phyloP scores from a whole-genome alignment of 1,140 invertebrate genomes.

The Nomia melanderi region DNA sequence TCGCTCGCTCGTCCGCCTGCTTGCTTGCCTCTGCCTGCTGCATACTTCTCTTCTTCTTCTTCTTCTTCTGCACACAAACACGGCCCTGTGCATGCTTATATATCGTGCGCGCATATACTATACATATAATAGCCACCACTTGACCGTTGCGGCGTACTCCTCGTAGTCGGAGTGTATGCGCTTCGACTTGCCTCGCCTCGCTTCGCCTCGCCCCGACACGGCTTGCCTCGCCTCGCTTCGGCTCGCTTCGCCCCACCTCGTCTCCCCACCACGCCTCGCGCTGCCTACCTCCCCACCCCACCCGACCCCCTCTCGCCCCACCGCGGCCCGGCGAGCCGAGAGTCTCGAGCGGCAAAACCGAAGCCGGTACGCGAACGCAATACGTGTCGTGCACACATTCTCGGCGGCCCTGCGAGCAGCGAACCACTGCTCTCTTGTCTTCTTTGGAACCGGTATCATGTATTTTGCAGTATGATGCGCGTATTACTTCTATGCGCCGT shows the following conservation, averaged over 20 bases:
- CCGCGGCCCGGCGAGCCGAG: neutral
- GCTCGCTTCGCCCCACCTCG: neutral
- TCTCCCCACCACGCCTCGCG: too few relatives aligned
- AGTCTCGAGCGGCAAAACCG: constrained; percentile 9
- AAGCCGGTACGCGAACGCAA: constrained; percentile 29
- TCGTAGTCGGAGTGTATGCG: neutral
- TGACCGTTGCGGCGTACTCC: constrained; percentile 7
- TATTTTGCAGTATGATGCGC: constrained; percentile 2
- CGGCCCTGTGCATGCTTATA: constrained; percentile 20
- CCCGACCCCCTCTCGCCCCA: too few relatives aligned
- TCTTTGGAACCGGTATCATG: constrained; percentile 2
- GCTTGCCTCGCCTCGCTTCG: neutral
- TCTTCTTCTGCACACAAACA: constrained; percentile 35
- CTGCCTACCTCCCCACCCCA: too few relatives aligned
- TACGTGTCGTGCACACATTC: constrained; percentile 5
- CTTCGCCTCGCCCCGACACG: neutral
- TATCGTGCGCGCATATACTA: neutral
- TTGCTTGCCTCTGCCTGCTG: too few relatives aligned
- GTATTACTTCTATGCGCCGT: neutral
- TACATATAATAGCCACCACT: neutral
- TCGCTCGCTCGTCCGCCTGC: too few relatives aligned
- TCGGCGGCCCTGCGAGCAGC: neutral
- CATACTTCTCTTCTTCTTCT: too few relatives aligned
- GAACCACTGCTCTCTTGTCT: constrained; percentile 1
- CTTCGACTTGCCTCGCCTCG: neutral